These are phyloP conservation scores for Dicentrarchus labrax DNA, from an alignment of 2,113 vertebrate species.

Conservation along the genomic window DNA sequence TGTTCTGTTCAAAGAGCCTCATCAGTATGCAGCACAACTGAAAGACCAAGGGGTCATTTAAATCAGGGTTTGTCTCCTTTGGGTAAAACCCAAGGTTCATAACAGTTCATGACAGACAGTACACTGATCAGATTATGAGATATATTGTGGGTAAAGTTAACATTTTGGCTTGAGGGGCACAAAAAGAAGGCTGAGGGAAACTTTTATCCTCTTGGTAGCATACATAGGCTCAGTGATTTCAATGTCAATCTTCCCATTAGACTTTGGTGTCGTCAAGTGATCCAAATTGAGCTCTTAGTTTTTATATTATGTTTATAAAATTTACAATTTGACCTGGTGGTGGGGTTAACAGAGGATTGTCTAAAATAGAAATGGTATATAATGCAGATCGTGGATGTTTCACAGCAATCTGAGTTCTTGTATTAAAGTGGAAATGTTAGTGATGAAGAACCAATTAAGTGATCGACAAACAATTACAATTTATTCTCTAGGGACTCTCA, in stretches of 20 bases:
- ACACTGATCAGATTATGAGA: neutral
- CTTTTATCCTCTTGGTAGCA: neutral
- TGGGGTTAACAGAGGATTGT: neutral
- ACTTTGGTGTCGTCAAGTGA: neutral
- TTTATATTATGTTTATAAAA: neutral
- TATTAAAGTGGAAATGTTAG: neutral
- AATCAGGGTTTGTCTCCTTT: neutral
- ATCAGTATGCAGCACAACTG: conserved; percentile 5
- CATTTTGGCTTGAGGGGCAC: neutral
- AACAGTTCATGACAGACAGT: neutral
- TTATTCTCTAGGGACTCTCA: neutral
- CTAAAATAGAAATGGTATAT: neutral
- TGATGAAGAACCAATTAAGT: neutral
- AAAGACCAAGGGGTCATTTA: neutral
- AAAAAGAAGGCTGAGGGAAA: neutral
- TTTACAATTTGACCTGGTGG: neutral
- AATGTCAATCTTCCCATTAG: conserved; percentile 8
- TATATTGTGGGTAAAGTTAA: neutral
- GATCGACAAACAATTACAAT: neutral
- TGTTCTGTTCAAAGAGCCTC: neutral
- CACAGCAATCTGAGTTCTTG: neutral
- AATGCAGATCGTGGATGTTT: neutral
- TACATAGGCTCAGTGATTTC: neutral
- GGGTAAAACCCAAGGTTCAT: neutral
- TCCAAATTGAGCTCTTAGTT: neutral